phyloP scores from a whole-genome alignment of 1,140 invertebrate genomes.

The Procambarus virginalis region DNA sequence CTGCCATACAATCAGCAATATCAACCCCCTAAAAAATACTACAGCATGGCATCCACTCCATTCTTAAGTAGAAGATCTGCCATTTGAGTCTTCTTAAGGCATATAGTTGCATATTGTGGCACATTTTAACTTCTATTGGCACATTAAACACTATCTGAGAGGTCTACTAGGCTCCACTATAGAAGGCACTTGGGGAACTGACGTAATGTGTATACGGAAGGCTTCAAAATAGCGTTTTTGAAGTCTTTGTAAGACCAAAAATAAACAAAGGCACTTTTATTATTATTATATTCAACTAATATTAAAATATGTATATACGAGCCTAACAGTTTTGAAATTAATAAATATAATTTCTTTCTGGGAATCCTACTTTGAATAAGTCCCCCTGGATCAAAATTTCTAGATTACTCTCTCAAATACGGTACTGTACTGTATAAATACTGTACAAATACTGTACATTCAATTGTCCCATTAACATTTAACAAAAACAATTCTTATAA shows the following conservation, averaged over 20 bases:
- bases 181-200: constrained; percentile 29
- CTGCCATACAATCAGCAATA: constrained; percentile 28
- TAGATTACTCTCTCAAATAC: too few species aligned
- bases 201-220: constrained; percentile 10
- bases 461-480: too few species aligned
- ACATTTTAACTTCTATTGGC: constrained; percentile 36
- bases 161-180: constrained; percentile 29
- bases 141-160: constrained; percentile 45
- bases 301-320: too few species aligned
- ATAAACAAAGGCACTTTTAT: constrained; percentile 5
- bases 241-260: neutral
- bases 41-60: neutral
- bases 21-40: neutral
- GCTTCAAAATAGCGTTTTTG: neutral
- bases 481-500: too few species aligned
- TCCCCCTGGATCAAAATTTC: too few species aligned
- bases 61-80: neutral
- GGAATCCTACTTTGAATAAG: too few species aligned
- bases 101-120: constrained; percentile 6
- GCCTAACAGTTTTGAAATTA: neutral
- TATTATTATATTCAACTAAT: neutral
- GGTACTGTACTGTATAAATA: too few species aligned
- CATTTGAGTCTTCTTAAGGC: neutral
- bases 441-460: too few species aligned
- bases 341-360: neutral